These are phyloP conservation scores for Lophius americanus DNA, from an alignment of 2,797 vertebrate species.

Conservation along the genomic window DNA sequence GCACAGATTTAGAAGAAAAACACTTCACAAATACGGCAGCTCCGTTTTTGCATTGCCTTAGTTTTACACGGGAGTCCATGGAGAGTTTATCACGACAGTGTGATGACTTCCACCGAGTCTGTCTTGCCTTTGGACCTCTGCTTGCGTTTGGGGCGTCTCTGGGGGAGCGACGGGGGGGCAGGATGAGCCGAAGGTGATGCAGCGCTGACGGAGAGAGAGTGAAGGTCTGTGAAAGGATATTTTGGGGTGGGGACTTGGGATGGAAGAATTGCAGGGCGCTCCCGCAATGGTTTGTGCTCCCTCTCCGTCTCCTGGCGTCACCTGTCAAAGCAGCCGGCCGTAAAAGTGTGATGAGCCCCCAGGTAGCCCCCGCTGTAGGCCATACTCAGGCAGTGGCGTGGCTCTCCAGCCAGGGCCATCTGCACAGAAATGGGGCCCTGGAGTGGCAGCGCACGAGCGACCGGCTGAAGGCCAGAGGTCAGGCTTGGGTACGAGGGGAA, in stretches of 20 bases:
- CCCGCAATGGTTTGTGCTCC: constrained; percentile 58
- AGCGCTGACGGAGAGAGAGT: constrained; percentile 74
- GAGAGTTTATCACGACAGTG: constrained; percentile 75
- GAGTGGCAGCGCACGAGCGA: constrained; percentile 74
- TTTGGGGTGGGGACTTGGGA: constrained; percentile 55
- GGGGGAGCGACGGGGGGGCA: constrained; percentile 46
- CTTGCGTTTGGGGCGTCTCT: constrained; percentile 81
- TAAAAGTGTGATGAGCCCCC: constrained; percentile 78
- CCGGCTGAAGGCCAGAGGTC: constrained; percentile 70
- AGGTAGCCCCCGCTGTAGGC: constrained; percentile 85
- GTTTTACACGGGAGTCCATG: constrained; percentile 30
- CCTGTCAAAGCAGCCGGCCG: constrained; percentile 87
- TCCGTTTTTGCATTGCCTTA: constrained; percentile 33
- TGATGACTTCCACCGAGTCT: constrained; percentile 81
- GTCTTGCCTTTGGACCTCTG: constrained; percentile 72
- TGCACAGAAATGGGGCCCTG: constrained; percentile 84
- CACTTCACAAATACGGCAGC: constrained; percentile 42
- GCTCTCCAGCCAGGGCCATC: constrained; percentile 82
- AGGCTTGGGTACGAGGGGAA: constrained; percentile 78
- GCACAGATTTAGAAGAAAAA: constrained; percentile 46
- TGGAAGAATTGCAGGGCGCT: constrained; percentile 47
- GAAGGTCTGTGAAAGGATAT: constrained; percentile 74
- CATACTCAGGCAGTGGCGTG: constrained; percentile 83
- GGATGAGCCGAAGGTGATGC: constrained; percentile 51
- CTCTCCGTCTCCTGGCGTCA: constrained; percentile 84